Percentiles rank a stretch among this genome's conserved stretches.
Conservation (phyloP, 2,113 vertebrate genomes). For the Pagrus major region DNA sequence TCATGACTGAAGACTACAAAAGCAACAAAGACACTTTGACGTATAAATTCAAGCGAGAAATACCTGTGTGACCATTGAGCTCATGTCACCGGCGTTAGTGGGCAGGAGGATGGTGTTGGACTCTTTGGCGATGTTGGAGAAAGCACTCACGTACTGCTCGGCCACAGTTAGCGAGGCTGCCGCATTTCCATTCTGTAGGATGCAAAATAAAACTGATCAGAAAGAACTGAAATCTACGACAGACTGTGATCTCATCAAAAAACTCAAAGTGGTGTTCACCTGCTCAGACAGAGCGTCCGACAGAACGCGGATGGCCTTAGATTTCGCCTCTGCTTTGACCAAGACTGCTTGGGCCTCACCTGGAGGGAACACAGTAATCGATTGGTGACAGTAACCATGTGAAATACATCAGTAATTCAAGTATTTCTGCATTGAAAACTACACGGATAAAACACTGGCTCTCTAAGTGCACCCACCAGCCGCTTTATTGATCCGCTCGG, state of each 20-base stretch:
- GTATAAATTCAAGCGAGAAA: neutral
- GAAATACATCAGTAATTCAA: neutral
- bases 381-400: neutral
- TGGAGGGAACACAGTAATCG: constrained; percentile 56
- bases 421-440: neutral
- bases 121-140: constrained; percentile 95
- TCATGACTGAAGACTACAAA: neutral
- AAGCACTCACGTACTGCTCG: constrained; percentile 94
- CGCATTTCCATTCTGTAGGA: constrained; percentile 88
- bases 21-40: neutral
- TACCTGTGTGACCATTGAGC: constrained; percentile 96
- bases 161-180: constrained; percentile 93
- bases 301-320: constrained; percentile 91
- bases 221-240: neutral
- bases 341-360: constrained; percentile 94
- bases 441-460: neutral
- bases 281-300: constrained; percentile 89
- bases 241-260: fast-evolving
- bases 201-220: neutral
- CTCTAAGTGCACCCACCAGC: constrained; percentile 84
- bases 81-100: constrained; percentile 89
- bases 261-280: constrained; percentile 73
- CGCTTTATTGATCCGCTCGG: constrained; percentile 93
- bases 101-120: constrained; percentile 95
- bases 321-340: constrained; percentile 93